These are phyloP conservation scores for Gnathonemus longibarbis DNA, from an alignment of 2,113 vertebrate genomes.

Conservation along the genomic window DNA sequence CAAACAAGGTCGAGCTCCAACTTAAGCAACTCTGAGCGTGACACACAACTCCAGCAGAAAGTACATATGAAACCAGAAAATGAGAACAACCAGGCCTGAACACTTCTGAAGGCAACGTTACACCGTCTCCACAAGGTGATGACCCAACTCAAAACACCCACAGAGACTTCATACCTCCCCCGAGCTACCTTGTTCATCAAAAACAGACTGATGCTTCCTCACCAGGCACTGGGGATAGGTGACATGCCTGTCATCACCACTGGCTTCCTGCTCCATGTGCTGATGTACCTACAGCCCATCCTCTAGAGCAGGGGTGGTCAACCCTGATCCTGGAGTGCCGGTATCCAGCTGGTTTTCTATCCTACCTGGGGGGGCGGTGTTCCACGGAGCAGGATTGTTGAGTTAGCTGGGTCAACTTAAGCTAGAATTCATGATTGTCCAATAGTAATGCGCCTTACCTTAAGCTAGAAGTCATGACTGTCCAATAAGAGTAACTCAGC, in stretches of 20 bases:
- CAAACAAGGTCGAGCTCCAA: neutral
- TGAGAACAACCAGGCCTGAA: neutral
- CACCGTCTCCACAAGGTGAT: neutral
- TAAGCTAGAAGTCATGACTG: too few relatives aligned
- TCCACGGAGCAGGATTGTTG: neutral
- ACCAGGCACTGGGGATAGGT: neutral
- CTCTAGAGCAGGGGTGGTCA: too few relatives aligned
- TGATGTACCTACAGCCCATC: neutral
- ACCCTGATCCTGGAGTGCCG: too few relatives aligned
- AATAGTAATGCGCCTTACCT: too few relatives aligned
- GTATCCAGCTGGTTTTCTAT: too few relatives aligned
- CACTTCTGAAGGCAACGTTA: neutral
- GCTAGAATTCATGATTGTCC: neutral
- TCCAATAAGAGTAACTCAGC: too few relatives aligned
- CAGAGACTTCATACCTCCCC: neutral
- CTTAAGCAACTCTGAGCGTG: neutral
- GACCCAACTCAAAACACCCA: neutral
- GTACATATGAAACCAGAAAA: neutral
- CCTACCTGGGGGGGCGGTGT: too few relatives aligned
- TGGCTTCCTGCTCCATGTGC: neutral
- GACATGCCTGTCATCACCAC: too few relatives aligned
- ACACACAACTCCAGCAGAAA: neutral
- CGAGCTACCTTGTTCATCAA: neutral
- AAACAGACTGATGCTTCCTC: neutral
- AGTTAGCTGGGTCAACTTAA: neutral